phyloP scores from a whole-genome alignment of 1,140 invertebrate species.

The Spodoptera frugiperda region DNA sequence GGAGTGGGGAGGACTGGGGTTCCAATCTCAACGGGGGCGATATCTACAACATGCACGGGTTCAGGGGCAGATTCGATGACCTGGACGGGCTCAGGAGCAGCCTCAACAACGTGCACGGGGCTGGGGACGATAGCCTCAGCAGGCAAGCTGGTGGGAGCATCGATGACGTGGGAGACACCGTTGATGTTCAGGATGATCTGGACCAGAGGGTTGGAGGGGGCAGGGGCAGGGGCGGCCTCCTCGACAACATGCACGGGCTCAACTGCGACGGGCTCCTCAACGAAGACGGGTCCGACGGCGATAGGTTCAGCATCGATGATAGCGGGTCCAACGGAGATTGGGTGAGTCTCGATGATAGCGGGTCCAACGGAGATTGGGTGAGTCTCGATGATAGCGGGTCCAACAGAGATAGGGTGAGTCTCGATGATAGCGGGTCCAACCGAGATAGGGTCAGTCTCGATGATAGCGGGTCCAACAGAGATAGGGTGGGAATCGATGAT shows the following conservation, averaged over 20 bases:
- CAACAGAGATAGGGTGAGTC: constrained; percentile 41
- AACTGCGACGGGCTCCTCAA: constrained; percentile 16
- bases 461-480: constrained; percentile 49
- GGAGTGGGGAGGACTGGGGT: constrained; percentile 24
- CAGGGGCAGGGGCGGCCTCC: not conserved
- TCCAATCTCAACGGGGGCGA: constrained; percentile 17
- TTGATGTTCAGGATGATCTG: constrained; percentile 60
- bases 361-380: constrained; percentile 55
- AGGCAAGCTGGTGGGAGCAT: constrained; percentile 20
- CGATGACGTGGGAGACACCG: constrained; percentile 24
- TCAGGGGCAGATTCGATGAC: constrained; percentile 23
- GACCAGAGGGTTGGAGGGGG: constrained; percentile 43
- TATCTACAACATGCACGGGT: not conserved
- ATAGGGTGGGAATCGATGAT: constrained; percentile 44
- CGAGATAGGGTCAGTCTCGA: constrained; percentile 43
- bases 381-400: constrained; percentile 52
- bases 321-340: constrained; percentile 50
- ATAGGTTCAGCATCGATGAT: constrained; percentile 45
- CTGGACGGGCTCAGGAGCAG: constrained; percentile 37
- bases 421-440: constrained; percentile 52
- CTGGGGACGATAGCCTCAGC: constrained; percentile 36
- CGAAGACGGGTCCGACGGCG: constrained; percentile 49
- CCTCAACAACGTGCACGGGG: constrained; percentile 36
- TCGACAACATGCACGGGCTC: not conserved
- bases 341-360: constrained; percentile 39